A percentile compares a stretch with the other conserved stretches of the same genome.
These are phyloP conservation scores for Crossaster papposus DNA, from an alignment of 53 echinoderm and acorn worm species.

Conservation along the genomic window DNA sequence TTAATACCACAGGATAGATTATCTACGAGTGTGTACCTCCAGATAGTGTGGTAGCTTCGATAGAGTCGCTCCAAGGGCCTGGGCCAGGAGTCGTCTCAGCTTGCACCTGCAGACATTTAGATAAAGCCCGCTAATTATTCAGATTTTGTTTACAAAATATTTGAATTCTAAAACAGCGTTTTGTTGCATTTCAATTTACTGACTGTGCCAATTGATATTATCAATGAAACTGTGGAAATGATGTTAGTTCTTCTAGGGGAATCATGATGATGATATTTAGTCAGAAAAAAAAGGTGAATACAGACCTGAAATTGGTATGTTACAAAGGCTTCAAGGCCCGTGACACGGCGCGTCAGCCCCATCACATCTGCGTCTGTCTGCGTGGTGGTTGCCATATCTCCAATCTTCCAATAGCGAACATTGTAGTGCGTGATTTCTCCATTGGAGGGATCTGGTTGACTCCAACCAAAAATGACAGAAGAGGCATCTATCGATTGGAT, in stretches of 20 bases:
- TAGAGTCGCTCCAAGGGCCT: not conserved
- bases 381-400: not conserved
- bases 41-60: not conserved
- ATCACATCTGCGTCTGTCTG: not conserved
- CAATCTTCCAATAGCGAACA: constrained; percentile 12
- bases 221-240: too few relatives aligned
- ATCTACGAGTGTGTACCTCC: not conserved
- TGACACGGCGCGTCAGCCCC: not conserved
- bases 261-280: not conserved
- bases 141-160: not conserved
- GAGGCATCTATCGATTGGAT: not conserved
- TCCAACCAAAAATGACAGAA: not conserved
- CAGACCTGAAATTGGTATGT: not conserved
- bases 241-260: not conserved
- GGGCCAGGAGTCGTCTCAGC: not conserved
- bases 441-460: constrained; percentile 4
- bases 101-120: not conserved
- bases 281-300: too few relatives aligned
- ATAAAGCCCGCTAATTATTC: not conserved
- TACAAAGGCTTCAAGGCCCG: not conserved
- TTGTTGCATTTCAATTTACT: too few relatives aligned
- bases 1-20: not conserved
- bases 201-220: too few relatives aligned
- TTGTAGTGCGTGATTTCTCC: constrained; percentile 6
- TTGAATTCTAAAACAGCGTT: not conserved